These are phyloP conservation scores for Rhynchonema sp. DNA, from an alignment of 2,888 invertebrate species.

Conservation along the genomic window DNA sequence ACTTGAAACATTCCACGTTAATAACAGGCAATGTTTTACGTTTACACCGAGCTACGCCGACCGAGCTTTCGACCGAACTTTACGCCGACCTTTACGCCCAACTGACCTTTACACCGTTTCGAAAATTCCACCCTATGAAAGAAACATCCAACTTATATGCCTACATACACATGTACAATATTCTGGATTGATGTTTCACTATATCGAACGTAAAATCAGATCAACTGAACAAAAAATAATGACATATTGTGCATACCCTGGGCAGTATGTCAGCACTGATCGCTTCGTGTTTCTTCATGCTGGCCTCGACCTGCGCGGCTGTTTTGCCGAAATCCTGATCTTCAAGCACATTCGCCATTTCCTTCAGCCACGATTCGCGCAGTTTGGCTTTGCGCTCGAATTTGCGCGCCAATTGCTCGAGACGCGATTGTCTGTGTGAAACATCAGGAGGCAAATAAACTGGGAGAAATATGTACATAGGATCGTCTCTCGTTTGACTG, in stretches of 20 bases:
- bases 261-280: conserved; percentile 89
- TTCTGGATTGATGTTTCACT: not conserved
- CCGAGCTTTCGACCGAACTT: too few species aligned
- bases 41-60: too few species aligned
- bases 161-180: too few species aligned
- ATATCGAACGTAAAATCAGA: not conserved
- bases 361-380: conserved; percentile 80
- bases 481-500: too few species aligned
- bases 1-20: too few species aligned
- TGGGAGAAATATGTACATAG: too few species aligned
- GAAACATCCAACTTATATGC: too few species aligned
- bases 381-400: conserved; percentile 73
- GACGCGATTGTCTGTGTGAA: conserved; percentile 53
- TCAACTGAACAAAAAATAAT: not conserved
- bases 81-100: too few species aligned
- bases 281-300: conserved; percentile 92
- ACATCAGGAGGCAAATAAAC: not conserved
- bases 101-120: too few species aligned
- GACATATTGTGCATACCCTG: conserved; percentile 35
- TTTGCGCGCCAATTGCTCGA: conserved; percentile 56
- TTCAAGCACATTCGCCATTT: conserved; percentile 58
- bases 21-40: too few species aligned
- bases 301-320: conserved; percentile 80
- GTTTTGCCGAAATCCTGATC: conserved; percentile 45
- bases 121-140: too few species aligned